Base-by-base conservation (phyloP, 2,888 invertebrate genomes). In the Lasioglossum morio region DNA sequence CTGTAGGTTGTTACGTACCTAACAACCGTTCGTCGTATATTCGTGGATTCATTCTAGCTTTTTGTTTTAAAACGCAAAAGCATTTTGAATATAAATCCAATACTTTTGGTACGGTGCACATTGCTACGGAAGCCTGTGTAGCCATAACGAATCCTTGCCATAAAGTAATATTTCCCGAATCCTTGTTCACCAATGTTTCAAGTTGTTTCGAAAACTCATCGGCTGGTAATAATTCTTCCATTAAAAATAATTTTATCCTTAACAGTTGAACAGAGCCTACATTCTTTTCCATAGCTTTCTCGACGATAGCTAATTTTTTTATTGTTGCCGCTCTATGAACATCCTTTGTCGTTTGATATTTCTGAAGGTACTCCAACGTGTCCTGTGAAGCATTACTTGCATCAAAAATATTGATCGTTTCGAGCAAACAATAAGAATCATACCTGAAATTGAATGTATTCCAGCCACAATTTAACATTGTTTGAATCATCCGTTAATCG, bases 301-400 rank as follows among this genome's bases (percentile, higher is more conserved):
- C 96, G 12, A 97, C 93, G 72, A 97, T 96, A 19, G 96, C 95
- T 73, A 97, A 92, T 94, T 97, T 97, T 79, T 96, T 96, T 92
- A 97, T 96, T 69, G 94, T 91, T 12, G 92, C 93, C 2, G 93
- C 85, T 73, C 91, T 87, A 30, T 85, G 77, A 72, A 88, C 86
- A 72, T 94, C 92, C 72, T 88, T 91, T 30, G 81, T 16, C 0
- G 91, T 86, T 77, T 92, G 88, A 66, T 92, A 81, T 70, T 84
- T 91, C 92, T 92, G 88, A 87, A 90, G 91, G 69, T 87, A 83
- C 57, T 70, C 81, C 66, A 92, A 72, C 7, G 82, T 88, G 81
- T 92, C 90, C 92, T 93, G 72, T 30, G 0, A 66, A 57, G 79
- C n/a, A 70, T 48, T 16, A 30, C 63, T 79, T 12, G 46, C 48